Percentiles rank a stretch among this genome's conserved stretches.
Evolutionary conservation across 2,797 vertebrate genomes (phyloP).

Genomic region (Sebastes kiyomatsui): DNA sequence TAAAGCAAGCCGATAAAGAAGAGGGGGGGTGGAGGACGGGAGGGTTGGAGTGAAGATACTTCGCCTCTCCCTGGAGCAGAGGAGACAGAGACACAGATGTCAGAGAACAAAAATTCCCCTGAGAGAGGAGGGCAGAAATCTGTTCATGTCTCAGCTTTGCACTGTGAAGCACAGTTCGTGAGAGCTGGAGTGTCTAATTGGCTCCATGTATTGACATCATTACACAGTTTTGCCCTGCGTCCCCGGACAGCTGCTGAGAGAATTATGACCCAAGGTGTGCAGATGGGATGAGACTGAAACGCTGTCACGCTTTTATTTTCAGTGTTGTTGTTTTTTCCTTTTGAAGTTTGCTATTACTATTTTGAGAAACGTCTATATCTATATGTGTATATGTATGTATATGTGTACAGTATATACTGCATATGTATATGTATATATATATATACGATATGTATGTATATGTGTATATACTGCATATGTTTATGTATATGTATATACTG

Average conservation of each 20-base stretch:
- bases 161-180: constrained; percentile 29
- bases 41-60: constrained; percentile 42
- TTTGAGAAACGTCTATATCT: neutral
- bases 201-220: constrained; percentile 51
- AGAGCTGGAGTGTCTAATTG: constrained; percentile 55
- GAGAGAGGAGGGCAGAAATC: constrained; percentile 61
- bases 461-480: too few relatives aligned
- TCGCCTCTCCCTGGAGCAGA: constrained; percentile 62
- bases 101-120: constrained; percentile 66
- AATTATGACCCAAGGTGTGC: constrained; percentile 57
- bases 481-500: too few relatives aligned
- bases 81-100: constrained; percentile 72
- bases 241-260: constrained; percentile 72
- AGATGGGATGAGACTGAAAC: constrained; percentile 50
- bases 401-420: too few relatives aligned
- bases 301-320: constrained; percentile 33
- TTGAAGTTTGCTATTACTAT: constrained; percentile 10
- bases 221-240: constrained; percentile 46
- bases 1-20: constrained; percentile 22
- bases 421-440: too few relatives aligned
- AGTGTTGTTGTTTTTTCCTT: neutral
- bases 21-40: neutral
- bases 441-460: too few relatives aligned
- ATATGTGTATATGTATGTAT: too few relatives aligned
- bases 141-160: constrained; percentile 59